Evolutionary conservation across 2,797 vertebrate species (phyloP), one percentile per base, ranked within the genome.

Genomic region (Rhinophrynus dorsalis): DNA sequence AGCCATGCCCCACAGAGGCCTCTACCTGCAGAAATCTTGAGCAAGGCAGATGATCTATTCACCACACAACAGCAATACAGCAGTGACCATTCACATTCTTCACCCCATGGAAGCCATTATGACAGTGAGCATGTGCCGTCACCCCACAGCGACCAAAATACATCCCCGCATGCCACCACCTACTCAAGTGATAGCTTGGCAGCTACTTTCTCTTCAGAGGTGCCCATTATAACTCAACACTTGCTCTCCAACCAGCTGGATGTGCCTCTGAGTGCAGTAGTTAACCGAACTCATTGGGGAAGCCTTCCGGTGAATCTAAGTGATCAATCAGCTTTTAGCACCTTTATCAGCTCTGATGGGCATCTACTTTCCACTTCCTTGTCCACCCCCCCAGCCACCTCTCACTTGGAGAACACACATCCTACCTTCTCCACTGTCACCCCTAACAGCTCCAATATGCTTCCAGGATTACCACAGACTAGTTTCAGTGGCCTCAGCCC

Each of bases 311-410:
- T 97, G 68, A 91, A 90, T 75, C 89, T 99, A 35, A 86, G 93
- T 0, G 97, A 99, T 75, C 91, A 96, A 50, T 84, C 94, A 47
- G 94, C 94, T 57, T 98, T 98, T 68, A 94, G 95, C 80, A 95
- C 90, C 87, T 94, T 99, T 76, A 90, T 97, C 1, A 91, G 91
- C 72, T 88, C 95, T 30, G 97, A 98, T 73, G 92, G 94, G 81
- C 97, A 97, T 83, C 94, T 99, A 77, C 92, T 99, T 62, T 98
- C 97, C 87, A 99, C 97, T 1, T 94, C 97, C 65, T 89, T 99
- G 37, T 98, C 97, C 83, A 99, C 97, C 3, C 96, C 97, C 13
- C 96, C 95, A 30, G 91, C 94, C 84, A 92, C 92, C 75, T 91
- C 93, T 73, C 94, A 95, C 90, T 95, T 95, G 77, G 93, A 94